Evolutionary conservation across 2,888 invertebrate species (phyloP).

Genomic region (Scaptomyza tumidula): DNA sequence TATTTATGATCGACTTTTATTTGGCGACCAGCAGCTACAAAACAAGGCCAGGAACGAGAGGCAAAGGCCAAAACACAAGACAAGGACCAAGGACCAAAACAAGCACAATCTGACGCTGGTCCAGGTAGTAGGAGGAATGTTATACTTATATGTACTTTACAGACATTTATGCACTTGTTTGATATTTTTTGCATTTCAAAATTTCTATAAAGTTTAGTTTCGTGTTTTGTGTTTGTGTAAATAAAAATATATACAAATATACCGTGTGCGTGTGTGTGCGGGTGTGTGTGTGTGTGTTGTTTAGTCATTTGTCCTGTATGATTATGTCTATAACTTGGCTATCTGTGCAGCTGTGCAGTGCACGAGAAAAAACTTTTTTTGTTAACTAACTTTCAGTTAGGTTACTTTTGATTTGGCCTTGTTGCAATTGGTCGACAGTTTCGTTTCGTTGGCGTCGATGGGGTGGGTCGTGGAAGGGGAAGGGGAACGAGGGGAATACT

Average conservation of each 20-base stretch:
- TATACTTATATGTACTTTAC: slow-evolving; percentile 23
- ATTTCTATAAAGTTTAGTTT: slow-evolving; percentile 33
- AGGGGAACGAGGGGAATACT: slow-evolving; percentile 10
- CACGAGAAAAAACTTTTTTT: slow-evolving; percentile 24
- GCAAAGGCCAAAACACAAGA: slow-evolving; percentile 4
- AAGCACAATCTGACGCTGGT: background rate
- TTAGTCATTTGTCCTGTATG: slow-evolving; percentile 29
- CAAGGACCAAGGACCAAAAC: background rate
- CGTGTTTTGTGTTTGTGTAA: too few relatives aligned
- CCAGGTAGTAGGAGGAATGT: slow-evolving; percentile 4
- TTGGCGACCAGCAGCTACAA: slow-evolving; percentile 48
- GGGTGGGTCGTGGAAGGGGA: background rate
- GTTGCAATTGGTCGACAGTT: slow-evolving; percentile 3
- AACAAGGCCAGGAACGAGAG: slow-evolving; percentile 32
- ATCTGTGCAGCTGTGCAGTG: slow-evolving; percentile 14
- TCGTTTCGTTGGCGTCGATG: too few relatives aligned
- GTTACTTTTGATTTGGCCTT: slow-evolving; percentile 46
- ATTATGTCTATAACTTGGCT: slow-evolving; percentile 30
- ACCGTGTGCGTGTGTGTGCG: background rate
- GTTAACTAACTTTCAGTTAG: slow-evolving; percentile 47
- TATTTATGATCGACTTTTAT: slow-evolving; percentile 75
- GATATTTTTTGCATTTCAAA: slow-evolving; percentile 40
- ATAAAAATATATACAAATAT: background rate
- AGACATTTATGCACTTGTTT: slow-evolving; percentile 38
- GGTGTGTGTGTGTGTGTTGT: slow-evolving; percentile 2